Base-by-base conservation (phyloP, 1,140 invertebrate species). In the Bombyx mori region DNA sequence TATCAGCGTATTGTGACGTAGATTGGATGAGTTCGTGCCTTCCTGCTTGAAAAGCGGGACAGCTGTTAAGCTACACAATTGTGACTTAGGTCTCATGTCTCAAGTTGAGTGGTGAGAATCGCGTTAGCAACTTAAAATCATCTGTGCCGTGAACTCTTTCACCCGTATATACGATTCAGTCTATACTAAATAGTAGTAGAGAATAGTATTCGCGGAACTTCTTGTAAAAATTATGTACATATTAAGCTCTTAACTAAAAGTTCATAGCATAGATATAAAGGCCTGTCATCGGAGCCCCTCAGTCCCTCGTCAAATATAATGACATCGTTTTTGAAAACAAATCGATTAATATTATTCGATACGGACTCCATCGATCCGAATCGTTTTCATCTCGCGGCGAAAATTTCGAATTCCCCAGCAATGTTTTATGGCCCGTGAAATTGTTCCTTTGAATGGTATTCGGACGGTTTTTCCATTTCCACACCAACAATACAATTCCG, bases 391-490 rank as follows among this genome's bases (percentile, higher is more conserved):
- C 72, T 71, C 67, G 67, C 56, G 60, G 77, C 71, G 70, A 68
- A 73, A 69, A 73, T 71, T 73, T 75, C 67, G 65, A 71, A 77
- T 72, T 59, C 65, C 67, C 54, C 67, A 62, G 61, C 60, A 65
- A 70, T 79, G 75, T 76, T 82, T 82, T 85, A 85, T 85, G 79
- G 72, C 68, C 73, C 82, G 75, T 85, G 77, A 85, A 85, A 85
- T 85, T 73, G 79, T 74, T 73, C 59, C 61, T 72, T 82, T 82
- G 73, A 77, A 71, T 69, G 66, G 63, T 71, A 71, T 71, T 73
- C 62, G 69, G 63, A 64, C 61, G 74, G 72, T 82, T 85, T 79
- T 85, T 81, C 79, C 82, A 85, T 82, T 85, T 85, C 69, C 79
- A 75, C 71, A 69, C 57, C 71, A 64, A 83, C 76, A 80, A 77